phyloP scores from a whole-genome alignment of 2,888 invertebrate genomes.

The Darwinula stevensoni region DNA sequence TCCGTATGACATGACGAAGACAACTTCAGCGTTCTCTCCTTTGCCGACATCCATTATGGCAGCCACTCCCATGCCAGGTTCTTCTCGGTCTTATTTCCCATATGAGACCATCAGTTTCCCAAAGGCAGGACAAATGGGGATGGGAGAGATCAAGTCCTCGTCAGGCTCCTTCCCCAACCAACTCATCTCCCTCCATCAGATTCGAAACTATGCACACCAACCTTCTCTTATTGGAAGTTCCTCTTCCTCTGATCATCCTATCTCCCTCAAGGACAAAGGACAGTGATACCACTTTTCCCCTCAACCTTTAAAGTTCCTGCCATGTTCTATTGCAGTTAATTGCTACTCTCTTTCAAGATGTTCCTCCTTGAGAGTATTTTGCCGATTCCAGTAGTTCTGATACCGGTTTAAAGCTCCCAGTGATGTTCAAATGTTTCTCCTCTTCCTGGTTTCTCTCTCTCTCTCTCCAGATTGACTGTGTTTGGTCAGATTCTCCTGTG shows the following conservation, averaged over 20 bases:
- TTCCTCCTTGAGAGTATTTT: too few species aligned
- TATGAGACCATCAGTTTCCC: constrained; percentile 80
- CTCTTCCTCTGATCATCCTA: constrained; percentile 32
- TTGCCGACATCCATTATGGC: too few species aligned
- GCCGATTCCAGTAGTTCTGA: too few species aligned
- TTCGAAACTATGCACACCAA: constrained; percentile 79
- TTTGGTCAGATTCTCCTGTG: too few species aligned
- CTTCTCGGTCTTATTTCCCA: constrained; percentile 24
- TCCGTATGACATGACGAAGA: too few species aligned
- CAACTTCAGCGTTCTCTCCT: constrained; percentile 10
- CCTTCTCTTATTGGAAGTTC: constrained; percentile 54
- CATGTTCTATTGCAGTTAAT: too few species aligned
- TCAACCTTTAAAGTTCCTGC: too few species aligned
- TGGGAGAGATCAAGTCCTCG: constrained; percentile 17
- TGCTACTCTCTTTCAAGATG: too few species aligned
- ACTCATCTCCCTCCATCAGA: constrained; percentile 79
- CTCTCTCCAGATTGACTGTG: too few species aligned
- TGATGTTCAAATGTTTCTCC: too few species aligned
- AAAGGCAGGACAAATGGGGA: constrained; percentile 20
- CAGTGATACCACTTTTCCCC: constrained; percentile 9
- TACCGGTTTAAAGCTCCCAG: too few species aligned
- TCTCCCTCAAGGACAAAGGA: constrained; percentile 19
- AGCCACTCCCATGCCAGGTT: constrained; percentile 13
- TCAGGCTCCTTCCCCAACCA: constrained; percentile 51
- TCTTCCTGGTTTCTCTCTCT: too few species aligned